Evolutionary conservation across 2,888 invertebrate genomes (phyloP).

Genomic region (Meiosimyza decipiens): DNA sequence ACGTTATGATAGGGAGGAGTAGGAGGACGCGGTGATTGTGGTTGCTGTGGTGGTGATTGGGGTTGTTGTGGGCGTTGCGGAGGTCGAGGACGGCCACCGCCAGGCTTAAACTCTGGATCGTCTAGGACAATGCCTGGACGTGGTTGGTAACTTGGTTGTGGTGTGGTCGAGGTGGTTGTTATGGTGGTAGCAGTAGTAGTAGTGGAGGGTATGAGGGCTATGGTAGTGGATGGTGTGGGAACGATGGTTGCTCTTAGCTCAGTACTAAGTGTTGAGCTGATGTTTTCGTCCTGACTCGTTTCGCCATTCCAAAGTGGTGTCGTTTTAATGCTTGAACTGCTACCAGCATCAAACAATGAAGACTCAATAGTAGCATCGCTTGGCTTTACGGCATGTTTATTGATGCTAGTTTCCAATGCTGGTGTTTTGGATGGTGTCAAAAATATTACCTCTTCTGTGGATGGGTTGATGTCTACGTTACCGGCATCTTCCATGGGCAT

Average conservation of each 20-base stretch:
- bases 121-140: slow-evolving; percentile 88
- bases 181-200: slow-evolving; percentile 44
- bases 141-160: slow-evolving; percentile 73
- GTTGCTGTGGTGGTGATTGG: slow-evolving; percentile 51
- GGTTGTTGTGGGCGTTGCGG: slow-evolving; percentile 52
- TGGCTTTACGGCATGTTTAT: slow-evolving; percentile 34
- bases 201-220: slow-evolving; percentile 47
- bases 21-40: slow-evolving; percentile 53
- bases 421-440: slow-evolving; percentile 63
- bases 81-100: slow-evolving; percentile 66
- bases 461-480: slow-evolving; percentile 52
- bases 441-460: slow-evolving; percentile 62
- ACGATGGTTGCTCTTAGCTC: slow-evolving; percentile 46
- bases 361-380: background rate
- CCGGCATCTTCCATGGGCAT: slow-evolving; percentile 57
- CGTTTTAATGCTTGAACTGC: slow-evolving; percentile 31
- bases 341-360: slow-evolving; percentile 17
- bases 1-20: slow-evolving; percentile 57
- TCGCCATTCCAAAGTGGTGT: slow-evolving; percentile 15
- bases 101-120: slow-evolving; percentile 83
- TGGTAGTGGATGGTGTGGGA: slow-evolving; percentile 47
- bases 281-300: background rate
- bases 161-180: slow-evolving; percentile 44
- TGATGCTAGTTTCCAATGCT: slow-evolving; percentile 49
- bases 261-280: slow-evolving; percentile 41